phyloP scores from a whole-genome alignment of 2,797 vertebrate genomes.

The Crocidura indochinensis region DNA sequence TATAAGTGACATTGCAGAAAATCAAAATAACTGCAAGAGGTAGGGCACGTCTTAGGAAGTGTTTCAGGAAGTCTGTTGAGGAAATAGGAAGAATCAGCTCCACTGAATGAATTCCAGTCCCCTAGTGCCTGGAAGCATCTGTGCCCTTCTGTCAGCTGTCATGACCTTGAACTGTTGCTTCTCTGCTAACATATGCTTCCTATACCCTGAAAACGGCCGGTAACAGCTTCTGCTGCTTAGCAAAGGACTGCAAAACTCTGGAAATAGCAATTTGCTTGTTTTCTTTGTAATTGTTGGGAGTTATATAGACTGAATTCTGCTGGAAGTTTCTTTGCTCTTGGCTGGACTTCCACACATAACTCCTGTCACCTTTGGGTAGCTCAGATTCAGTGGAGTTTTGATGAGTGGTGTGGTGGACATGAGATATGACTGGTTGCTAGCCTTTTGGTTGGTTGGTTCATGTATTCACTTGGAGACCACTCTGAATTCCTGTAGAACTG shows the following conservation, averaged over 20 bases:
- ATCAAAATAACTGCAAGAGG: conserved; percentile 26
- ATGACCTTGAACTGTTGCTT: not conserved
- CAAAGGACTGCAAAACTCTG: conserved; percentile 19
- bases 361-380: not conserved
- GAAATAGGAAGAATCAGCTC: not conserved
- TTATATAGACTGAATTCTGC: conserved; percentile 31
- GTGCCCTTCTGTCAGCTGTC: not conserved
- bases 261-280: not conserved
- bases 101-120: conserved; percentile 11
- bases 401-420: not conserved
- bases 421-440: not conserved
- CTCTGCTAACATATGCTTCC: not conserved
- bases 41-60: not conserved
- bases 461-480: conserved; percentile 44
- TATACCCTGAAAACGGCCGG: not conserved
- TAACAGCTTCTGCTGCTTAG: not conserved
- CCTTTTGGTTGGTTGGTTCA: not conserved
- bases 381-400: not conserved
- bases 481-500: not conserved
- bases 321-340: not conserved
- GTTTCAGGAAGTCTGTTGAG: conserved; percentile 29
- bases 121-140: not conserved
- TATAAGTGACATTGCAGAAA: conserved; percentile 44
- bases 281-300: not conserved
- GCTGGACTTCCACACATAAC: not conserved